Percentiles rank a stretch among this genome's conserved stretches.
phyloP scores from a whole-genome alignment of 2,797 vertebrate genomes.

The Chiroxiphia lanceolata region DNA sequence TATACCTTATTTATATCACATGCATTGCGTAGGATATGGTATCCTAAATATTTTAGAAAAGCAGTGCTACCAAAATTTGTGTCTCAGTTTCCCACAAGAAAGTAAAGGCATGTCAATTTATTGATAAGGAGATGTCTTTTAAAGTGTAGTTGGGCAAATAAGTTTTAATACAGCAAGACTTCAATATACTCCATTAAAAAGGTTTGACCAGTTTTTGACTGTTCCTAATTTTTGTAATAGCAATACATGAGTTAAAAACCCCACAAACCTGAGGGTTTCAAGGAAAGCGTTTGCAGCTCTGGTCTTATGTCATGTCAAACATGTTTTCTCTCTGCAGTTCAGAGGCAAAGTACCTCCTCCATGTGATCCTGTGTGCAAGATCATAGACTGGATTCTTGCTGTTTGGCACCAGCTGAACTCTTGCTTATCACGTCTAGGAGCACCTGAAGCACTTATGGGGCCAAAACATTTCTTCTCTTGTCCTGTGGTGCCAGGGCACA shows the following conservation, averaged over 20 bases:
- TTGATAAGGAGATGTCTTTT: neutral
- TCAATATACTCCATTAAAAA: neutral
- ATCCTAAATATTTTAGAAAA: neutral
- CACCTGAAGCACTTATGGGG: slow-evolving; percentile 89
- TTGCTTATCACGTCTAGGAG: slow-evolving; percentile 89
- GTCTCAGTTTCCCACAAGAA: neutral
- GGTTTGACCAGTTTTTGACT: neutral
- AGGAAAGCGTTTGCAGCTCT: neutral
- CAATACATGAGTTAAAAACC: neutral
- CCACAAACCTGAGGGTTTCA: neutral
- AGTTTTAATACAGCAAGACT: neutral
- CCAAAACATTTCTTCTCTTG: slow-evolving; percentile 91
- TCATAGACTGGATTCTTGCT: slow-evolving; percentile 84
- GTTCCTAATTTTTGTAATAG: neutral
- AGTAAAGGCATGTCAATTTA: neutral
- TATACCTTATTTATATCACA: neutral
- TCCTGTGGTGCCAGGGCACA: slow-evolving; percentile 83
- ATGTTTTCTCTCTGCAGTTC: slow-evolving; percentile 72
- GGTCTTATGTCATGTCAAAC: neutral
- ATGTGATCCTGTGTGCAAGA: slow-evolving; percentile 80
- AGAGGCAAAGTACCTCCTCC: slow-evolving; percentile 77
- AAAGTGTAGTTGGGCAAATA: neutral
- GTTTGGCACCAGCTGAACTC: slow-evolving; percentile 94
- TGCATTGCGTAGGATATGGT: neutral
- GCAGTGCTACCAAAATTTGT: neutral